Evolutionary conservation across 2,888 invertebrate genomes (phyloP), one percentile per base, ranked within the genome.

Genomic region (Bombylius major): DNA sequence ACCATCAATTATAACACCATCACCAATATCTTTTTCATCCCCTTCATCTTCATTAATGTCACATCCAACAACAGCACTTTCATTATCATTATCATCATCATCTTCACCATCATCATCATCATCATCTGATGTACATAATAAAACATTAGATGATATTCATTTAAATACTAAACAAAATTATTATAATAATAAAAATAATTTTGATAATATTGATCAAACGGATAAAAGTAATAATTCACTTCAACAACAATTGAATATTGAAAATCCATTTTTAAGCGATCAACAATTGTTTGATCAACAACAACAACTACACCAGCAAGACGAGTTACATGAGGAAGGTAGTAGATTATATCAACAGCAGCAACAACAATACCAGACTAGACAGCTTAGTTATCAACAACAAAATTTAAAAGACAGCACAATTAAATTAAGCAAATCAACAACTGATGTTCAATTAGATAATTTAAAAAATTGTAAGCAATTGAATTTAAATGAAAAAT

Each of bases 201-300:
- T 42, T 42, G 12, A 5, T 23, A 23, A 23, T 5, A 42, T 42
- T 11, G 11, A 42, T 42, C 8, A 42, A 42, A 42, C 39, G 39
- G 39, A 42, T 42, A 11, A 42, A 11, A 42, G 11, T 42, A 36
- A 36, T 36, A 8, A 8, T 36, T 42, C 11, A 11, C 39, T 11
- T 11, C 39, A 42, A 42, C 39, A 4, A 42, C 6, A 36, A 8
- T 42, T 42, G 11, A 42, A 42, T 42, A 42, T 42, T 42, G 39
- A 42, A 42, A 42, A 42, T 11, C 39, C 53, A 42, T 56, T 58
- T 58, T 58, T 45, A 58, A 58, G 58, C 47, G 53, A 53, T 51
- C 56, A 54, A 47, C 58, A 58, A 39, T 45, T 52, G 7, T 48
- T 45, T 2, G 34, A 31, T 5, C 42, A 36, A 11, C 48, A 49